Base-by-base conservation (phyloP, 2,888 invertebrate genomes). In the Netelia fuscicornis region DNA sequence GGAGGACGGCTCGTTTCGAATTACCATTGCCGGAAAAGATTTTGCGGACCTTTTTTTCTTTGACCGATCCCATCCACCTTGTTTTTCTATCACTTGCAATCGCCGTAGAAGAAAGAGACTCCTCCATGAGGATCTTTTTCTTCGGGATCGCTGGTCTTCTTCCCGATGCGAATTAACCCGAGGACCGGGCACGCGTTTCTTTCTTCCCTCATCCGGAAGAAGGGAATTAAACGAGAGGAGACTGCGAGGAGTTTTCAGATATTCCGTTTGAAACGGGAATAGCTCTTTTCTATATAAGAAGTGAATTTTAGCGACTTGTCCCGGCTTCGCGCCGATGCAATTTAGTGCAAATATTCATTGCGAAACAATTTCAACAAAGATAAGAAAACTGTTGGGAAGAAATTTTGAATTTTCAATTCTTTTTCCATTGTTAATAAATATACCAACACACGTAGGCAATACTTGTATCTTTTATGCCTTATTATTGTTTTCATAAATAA, bases 111-210 rank as follows among this genome's bases (percentile, higher is more conserved):
- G 54, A 37, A 37, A 37, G 37, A 37, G 37, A 37, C 37, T 37
- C 37, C 37, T 37, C 37, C 6, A 37, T 37, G 56, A 23, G 44
- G 9, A 56, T 62, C 23, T 30, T 74, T 17, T 62, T 52, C 68
- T 52, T 52, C 62, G 11, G 58, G 42, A 72, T 58, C 62, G 52
- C 30, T 62, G 5, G 0, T 20, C 23, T 37, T 62, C 42, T 56
- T 58, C 44, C 56, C n/a, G 62, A 72, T 62, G 48, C 60, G 74
- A 60, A 81, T 81, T 75, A 81, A 75, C 75, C 68, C 62, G 62
- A 52, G 54, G 68, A 54, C 23, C 37, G 65, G 64, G 52, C 81
- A 75, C 67, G 70, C 70, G 54, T 54, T 60, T 48, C 58, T 54
- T 60, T 48, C 58, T n/a, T 60, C 54, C n/a, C 44, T 13, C 60